Base-by-base conservation (phyloP, 2,888 invertebrate genomes). In the Andricus curvator region DNA sequence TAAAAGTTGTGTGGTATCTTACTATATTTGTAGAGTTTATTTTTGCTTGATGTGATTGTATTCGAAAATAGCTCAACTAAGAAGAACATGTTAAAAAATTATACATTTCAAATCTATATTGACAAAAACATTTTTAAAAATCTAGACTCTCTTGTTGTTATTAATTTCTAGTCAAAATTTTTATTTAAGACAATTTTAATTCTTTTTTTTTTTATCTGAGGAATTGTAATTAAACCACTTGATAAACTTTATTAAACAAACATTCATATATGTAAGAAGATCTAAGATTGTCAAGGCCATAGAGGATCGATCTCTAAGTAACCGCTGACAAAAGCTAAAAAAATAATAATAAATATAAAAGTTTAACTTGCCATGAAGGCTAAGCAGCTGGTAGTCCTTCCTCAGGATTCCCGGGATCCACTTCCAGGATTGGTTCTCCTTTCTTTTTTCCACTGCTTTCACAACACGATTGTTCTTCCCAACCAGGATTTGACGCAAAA, bases 361-460 rank as follows among this genome's bases (percentile, higher is more conserved):
- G 74, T 60, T 67, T 74, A 67, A 56, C 82, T 80, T 84, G 82
- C 84, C 84, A 81, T 82, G 79, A 78, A 81, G 82, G 82, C 68
- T 78, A 79, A 80, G 82, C 81, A 80, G 80, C 70, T 79, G 82
- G 33, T 70, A 80, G 78, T 82, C 68, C 64, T 37, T 77, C 48
- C 64, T n/a, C 66, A 80, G 77, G 65, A 78, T 80, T 65, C 62
- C 78, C 78, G 78, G 77, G 70, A 68, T 56, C 74, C 13, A 33
- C 74, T 74, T 74, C 29, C 48, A 74, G 56, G 17, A 29, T 33
- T 74, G 13, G 33, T 74, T 17, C 51, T 74, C 29, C 17, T 29
- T 29, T 70, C 25, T 51, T 56, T 29, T 70, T 68, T 25, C 20
- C 70, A 56, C 74, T 56, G 4, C 33, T 70, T 56, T 56, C 56